phyloP scores from a whole-genome alignment of 2,797 vertebrate genomes.

The Semotilus atromaculatus region DNA sequence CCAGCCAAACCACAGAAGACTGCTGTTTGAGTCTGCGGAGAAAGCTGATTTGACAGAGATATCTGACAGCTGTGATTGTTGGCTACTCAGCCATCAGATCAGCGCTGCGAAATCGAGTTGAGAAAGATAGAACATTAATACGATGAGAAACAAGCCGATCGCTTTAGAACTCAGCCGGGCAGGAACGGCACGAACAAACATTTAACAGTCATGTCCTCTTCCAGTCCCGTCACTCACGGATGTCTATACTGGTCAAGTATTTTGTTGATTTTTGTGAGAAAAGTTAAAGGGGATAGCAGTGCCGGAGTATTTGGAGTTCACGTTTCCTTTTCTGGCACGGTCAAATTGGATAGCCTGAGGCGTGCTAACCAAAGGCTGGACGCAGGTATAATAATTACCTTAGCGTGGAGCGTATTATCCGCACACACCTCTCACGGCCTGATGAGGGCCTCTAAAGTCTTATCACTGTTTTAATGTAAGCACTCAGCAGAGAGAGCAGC shows the following conservation, averaged over 20 bases:
- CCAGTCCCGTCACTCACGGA: conserved; percentile 17
- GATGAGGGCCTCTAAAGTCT: conserved; percentile 55
- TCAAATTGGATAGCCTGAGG: conserved; percentile 46
- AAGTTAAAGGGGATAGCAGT: conserved; percentile 33
- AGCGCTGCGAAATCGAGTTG: conserved; percentile 51
- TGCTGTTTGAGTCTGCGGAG: conserved; percentile 39
- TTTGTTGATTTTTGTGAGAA: conserved; percentile 1
- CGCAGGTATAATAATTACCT: conserved; percentile 65
- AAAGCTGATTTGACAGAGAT: conserved; percentile 60
- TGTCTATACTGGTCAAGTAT: conserved; percentile 12
- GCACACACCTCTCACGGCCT: conserved; percentile 43
- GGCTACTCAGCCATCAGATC: conserved; percentile 53
- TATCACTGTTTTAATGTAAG: conserved; percentile 60
- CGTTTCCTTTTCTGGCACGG: conserved; percentile 28
- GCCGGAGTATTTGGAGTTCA: conserved; percentile 34
- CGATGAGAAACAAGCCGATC: conserved; percentile 45
- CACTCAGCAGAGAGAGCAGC: conserved; percentile 39
- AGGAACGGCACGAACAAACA: conserved; percentile 16
- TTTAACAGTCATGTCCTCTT: conserved; percentile 29
- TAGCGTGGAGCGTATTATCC: conserved; percentile 55
- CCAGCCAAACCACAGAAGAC: conserved; percentile 40
- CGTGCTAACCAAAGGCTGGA: conserved; percentile 58
- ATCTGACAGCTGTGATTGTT: conserved; percentile 63
- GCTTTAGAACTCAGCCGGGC: conserved; percentile 2
- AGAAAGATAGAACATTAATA: conserved; percentile 51